Conservation (phyloP, 1,140 invertebrate genomes). For the Drosophila tristis region DNA sequence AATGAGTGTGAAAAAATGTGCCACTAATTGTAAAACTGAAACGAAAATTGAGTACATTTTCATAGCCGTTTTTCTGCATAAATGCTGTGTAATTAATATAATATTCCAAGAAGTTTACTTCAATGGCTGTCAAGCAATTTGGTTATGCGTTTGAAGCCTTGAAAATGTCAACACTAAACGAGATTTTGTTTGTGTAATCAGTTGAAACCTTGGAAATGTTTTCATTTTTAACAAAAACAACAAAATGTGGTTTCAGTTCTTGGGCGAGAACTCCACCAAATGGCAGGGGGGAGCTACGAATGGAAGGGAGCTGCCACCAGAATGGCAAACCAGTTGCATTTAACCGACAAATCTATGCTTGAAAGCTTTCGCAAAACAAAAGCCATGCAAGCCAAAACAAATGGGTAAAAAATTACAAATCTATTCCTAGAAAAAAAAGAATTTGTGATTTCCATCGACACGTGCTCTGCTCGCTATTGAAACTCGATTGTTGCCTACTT, state of each 20-base stretch:
- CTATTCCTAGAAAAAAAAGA: constrained; percentile 22
- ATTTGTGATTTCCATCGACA: constrained; percentile 15
- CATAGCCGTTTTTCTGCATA: no score
- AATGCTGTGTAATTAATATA: no score
- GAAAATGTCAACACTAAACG: constrained; percentile 5
- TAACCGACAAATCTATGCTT: not conserved
- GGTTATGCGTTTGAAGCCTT: constrained; percentile 8
- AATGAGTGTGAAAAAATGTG: no score
- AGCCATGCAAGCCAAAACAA: no score
- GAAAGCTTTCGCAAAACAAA: not conserved
- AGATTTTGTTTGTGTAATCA: constrained; percentile 39
- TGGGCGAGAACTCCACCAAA: not conserved
- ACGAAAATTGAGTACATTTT: no score
- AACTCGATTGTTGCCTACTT: constrained; percentile 16
- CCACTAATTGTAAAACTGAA: no score
- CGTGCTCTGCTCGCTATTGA: constrained; percentile 23
- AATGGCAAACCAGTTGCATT: constrained; percentile 1
- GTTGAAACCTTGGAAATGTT: constrained; percentile 31
- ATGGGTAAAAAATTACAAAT: constrained; percentile 1
- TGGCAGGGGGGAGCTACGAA: no score
- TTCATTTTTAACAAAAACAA: constrained; percentile 8
- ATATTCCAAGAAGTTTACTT: not conserved
- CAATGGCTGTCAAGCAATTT: not conserved
- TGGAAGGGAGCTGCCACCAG: no score
- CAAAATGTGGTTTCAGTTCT: constrained; percentile 40